Conservation (phyloP, 2,888 invertebrate species). For the Drosophila austrosaltans region DNA sequence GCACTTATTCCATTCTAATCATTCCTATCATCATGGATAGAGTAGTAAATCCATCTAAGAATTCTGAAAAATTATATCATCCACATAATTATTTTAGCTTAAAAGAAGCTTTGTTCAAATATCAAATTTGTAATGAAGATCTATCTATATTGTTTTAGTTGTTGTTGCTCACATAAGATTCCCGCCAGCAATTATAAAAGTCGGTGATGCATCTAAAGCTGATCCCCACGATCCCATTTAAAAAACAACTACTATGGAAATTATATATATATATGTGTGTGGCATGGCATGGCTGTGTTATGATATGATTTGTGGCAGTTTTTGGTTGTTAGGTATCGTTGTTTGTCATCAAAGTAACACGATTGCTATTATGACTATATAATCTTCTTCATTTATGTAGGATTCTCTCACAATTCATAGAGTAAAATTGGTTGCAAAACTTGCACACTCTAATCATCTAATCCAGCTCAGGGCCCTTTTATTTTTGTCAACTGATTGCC, state of each 20-base stretch:
- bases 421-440: conserved; percentile 49
- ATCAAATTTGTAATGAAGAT: not conserved
- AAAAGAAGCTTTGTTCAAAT: not conserved
- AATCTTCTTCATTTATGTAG: conserved; percentile 49
- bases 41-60: too few relatives aligned
- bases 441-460: conserved; percentile 54
- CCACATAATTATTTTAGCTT: too few relatives aligned
- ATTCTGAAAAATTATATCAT: too few relatives aligned
- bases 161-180: not conserved
- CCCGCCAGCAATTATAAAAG: not conserved
- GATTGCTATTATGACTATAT: conserved; percentile 47
- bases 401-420: conserved; percentile 72
- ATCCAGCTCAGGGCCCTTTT: conserved; percentile 59
- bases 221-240: conserved; percentile 11
- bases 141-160: not conserved
- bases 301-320: conserved; percentile 1
- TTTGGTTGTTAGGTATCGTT: conserved; percentile 2
- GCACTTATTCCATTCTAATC: too few relatives aligned
- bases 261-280: not conserved
- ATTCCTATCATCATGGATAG: too few relatives aligned
- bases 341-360: conserved; percentile 25
- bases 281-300: conserved; percentile 5
- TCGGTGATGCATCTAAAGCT: not conserved
- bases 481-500: conserved; percentile 38
- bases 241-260: not conserved